Conservation (phyloP, 2,888 invertebrate genomes). For the Tetanocera ferruginea region DNA sequence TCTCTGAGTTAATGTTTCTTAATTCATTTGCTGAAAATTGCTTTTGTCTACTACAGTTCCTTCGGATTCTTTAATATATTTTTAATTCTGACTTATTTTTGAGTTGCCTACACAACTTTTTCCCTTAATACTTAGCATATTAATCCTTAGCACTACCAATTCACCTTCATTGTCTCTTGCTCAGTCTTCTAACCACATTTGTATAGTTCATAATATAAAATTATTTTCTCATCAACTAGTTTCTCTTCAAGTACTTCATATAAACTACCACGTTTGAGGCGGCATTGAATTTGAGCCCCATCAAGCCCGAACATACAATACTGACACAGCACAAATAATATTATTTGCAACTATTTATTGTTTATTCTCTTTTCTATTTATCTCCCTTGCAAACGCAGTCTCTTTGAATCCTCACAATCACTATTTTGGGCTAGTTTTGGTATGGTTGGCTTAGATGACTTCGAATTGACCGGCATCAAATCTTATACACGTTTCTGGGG, state of each 20-base stretch:
- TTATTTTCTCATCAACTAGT: background rate
- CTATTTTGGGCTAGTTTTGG: conserved; percentile 98
- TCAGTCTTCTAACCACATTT: background rate
- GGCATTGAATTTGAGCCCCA: background rate
- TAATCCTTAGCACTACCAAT: background rate
- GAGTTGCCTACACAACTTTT: too few relatives aligned
- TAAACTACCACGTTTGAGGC: too few relatives aligned
- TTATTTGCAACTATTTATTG: conserved; percentile 10
- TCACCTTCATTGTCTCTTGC: background rate
- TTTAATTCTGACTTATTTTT: too few relatives aligned
- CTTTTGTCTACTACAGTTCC: too few relatives aligned
- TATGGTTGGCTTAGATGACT: conserved; percentile 88
- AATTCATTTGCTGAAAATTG: too few relatives aligned
- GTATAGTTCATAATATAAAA: background rate
- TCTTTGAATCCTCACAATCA: conserved; percentile 95
- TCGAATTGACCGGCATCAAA: conserved; percentile 89
- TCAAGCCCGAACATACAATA: conserved; percentile 18
- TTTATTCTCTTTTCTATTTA: background rate
- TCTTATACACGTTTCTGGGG: conserved; percentile 95
- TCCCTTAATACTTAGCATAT: too few relatives aligned
- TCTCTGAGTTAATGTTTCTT: too few relatives aligned
- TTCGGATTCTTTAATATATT: too few relatives aligned
- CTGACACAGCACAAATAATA: conserved; percentile 36
- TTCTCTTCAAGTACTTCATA: too few relatives aligned
- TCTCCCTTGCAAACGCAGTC: conserved; percentile 71